These are phyloP conservation scores for Limenitis camilla DNA, from an alignment of 2,888 invertebrate species.

Conservation along the genomic window DNA sequence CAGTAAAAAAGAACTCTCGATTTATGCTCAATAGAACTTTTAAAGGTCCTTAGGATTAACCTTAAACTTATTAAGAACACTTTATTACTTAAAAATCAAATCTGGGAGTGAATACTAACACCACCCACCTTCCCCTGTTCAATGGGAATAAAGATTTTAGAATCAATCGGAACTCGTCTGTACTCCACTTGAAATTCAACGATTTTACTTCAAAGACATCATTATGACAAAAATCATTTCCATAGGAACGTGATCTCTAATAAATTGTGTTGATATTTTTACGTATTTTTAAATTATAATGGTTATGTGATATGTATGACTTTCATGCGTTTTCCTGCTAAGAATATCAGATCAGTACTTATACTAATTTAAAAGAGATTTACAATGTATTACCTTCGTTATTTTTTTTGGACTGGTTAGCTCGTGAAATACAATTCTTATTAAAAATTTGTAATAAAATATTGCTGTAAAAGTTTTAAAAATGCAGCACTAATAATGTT, in stretches of 20 bases:
- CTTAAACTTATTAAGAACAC: neutral
- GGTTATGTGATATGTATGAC: constrained; percentile 1
- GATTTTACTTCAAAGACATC: constrained; percentile 53
- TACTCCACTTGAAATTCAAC: constrained; percentile 49
- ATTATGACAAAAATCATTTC: constrained; percentile 46
- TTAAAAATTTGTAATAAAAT: too few relatives aligned
- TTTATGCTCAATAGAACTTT: too few relatives aligned
- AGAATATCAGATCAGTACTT: neutral
- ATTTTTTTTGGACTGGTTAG: neutral
- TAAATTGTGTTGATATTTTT: constrained; percentile 26
- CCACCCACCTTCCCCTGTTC: constrained; percentile 38
- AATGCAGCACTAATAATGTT: too few relatives aligned
- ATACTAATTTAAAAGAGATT: neutral
- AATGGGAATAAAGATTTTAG: constrained; percentile 54
- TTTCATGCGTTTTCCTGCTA: neutral
- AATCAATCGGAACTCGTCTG: constrained; percentile 46
- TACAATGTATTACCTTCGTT: neutral
- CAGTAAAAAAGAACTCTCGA: too few relatives aligned
- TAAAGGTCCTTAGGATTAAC: neutral
- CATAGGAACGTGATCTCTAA: constrained; percentile 39
- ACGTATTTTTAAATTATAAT: constrained; percentile 6
- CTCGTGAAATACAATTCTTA: too few relatives aligned
- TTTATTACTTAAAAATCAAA: neutral
- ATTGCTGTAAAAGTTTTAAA: too few relatives aligned
- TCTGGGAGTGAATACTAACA: constrained; percentile 12